phyloP scores from a whole-genome alignment of 2,888 invertebrate species.

The Chaetogeoica ovagalla region DNA sequence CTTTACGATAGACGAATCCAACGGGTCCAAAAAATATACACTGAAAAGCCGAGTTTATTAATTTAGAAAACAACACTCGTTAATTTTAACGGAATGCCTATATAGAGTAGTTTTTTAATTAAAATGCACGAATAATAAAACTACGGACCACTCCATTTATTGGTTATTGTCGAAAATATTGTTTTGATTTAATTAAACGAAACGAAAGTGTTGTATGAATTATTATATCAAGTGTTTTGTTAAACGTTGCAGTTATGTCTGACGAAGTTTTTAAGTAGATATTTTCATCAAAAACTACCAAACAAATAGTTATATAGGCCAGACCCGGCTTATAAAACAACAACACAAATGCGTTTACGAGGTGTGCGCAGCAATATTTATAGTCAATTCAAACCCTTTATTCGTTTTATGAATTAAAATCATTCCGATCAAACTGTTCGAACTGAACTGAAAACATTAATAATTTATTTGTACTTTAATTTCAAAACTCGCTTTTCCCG shows the following conservation, averaged over 20 bases:
- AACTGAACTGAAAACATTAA: too few relatives aligned
- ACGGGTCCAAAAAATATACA: not conserved
- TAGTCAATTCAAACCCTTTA: too few relatives aligned
- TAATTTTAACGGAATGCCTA: not conserved
- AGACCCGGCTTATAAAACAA: too few relatives aligned
- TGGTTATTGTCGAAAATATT: constrained; percentile 24
- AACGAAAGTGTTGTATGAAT: constrained; percentile 1
- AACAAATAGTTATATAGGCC: too few relatives aligned
- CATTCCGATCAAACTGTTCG: too few relatives aligned
- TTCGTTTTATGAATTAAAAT: too few relatives aligned
- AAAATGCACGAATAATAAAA: constrained; percentile 24
- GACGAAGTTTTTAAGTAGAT: not conserved
- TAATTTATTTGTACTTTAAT: too few relatives aligned
- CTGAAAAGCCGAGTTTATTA: constrained; percentile 6
- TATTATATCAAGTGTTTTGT: not conserved
- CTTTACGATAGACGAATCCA: not conserved
- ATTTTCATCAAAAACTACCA: not conserved
- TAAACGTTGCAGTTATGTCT: not conserved
- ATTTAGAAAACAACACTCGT: constrained; percentile 6
- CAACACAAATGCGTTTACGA: too few relatives aligned
- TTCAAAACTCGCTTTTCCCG: too few relatives aligned
- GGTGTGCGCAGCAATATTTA: too few relatives aligned
- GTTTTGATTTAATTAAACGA: constrained; percentile 37
- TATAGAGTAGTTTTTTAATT: constrained; percentile 19
- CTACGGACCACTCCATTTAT: not conserved